Evolutionary conservation across 2,888 invertebrate genomes (phyloP).

Genomic region (Girardia tigrina): DNA sequence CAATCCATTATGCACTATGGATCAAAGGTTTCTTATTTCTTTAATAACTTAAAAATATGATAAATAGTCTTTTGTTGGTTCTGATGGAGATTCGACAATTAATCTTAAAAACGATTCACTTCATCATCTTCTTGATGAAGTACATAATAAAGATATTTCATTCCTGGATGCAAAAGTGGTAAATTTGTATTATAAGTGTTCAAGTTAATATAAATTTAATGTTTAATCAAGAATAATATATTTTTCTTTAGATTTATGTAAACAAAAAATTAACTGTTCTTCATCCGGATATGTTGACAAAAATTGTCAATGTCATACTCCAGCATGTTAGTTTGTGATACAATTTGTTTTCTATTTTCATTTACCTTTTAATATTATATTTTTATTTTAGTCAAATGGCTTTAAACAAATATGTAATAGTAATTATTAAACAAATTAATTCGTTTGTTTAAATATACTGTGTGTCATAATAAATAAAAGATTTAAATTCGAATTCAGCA

Average conservation of each 20-base stretch:
- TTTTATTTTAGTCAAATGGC: too few species aligned
- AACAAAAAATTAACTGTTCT: not conserved
- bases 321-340: not conserved
- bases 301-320: not conserved
- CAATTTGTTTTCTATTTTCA: too few species aligned
- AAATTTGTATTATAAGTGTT: not conserved
- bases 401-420: too few species aligned
- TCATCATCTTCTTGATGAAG: not conserved
- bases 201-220: not conserved
- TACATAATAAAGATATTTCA: not conserved
- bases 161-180: not conserved
- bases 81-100: not conserved
- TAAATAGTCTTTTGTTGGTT: not conserved
- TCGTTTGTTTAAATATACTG: too few species aligned
- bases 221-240: not conserved
- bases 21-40: not conserved
- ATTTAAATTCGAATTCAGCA: too few species aligned
- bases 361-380: too few species aligned
- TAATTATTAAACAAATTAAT: too few species aligned
- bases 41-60: not conserved
- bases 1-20: constrained; percentile 16
- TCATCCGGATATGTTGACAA: not conserved
- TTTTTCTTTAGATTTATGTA: not conserved
- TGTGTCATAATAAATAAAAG: too few species aligned
- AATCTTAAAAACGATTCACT: not conserved